Evolutionary conservation across 2,888 invertebrate genomes (phyloP), one percentile per base, ranked within the genome.

Genomic region (Bombyx huttoni): DNA sequence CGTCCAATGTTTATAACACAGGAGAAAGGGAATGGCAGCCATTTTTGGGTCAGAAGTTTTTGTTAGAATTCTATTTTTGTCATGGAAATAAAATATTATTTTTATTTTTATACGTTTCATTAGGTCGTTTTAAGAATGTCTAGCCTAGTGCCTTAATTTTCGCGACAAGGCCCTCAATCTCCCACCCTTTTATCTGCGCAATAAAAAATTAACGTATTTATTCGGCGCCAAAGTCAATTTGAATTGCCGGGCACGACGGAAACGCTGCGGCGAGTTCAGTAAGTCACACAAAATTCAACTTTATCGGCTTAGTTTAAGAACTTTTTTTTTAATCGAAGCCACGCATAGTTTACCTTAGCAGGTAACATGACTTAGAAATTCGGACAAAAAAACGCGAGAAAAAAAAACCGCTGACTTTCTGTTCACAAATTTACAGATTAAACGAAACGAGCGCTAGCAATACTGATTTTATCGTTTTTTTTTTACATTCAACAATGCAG

Each of bases 361-460:
- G 84, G 84, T 83, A 84, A 68, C 65, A 60, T 53, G 67, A 63
- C 67, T 60, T 54, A 66, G 70, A 82, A 85, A 83, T 84, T 74
- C 62, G 56, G 59, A 69, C 76, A 75, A 77, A 68, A 70, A 67
- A 66, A 63, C 64, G 63, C 61, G 63, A 71, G 62, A 77, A 81
- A 81, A 80, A 73, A 59, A 60, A 82, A 84, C 82, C 84, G 79
- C 40, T 76, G 73, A 81, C 76, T 78, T 86, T 84, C 78, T 79
- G 60, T 67, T 62, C 59, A 57, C 67, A 78, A 72, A 68, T 68
- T 71, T 70, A 67, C 64, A 76, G 78, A 80, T 81, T 81, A 83
- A 73, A 76, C 62, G 70, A 70, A 76, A 78, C 69, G 76, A 71
- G 68, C 77, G 68, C 24, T 24, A 2, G 24, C 24, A 24, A 5